Evolutionary conservation across 35 echinoderm and acorn worm genomes (phyloP), one percentile per base, ranked within the genome.

Genomic region (Apostichopus japonicus): DNA sequence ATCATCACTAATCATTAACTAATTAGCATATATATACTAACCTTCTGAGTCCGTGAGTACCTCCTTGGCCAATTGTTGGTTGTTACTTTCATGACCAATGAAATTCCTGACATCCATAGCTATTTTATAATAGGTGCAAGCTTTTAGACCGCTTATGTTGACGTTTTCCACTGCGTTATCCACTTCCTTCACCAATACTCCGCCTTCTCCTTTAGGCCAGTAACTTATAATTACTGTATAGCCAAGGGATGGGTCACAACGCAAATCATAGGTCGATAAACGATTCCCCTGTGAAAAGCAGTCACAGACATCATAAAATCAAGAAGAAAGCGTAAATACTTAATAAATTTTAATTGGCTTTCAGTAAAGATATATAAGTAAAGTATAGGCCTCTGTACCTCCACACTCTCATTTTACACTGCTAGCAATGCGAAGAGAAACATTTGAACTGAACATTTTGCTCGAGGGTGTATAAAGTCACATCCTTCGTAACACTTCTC

Each of bases 21-120:
- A 33, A 33, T 33, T 33, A 33, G 27, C 27, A 59, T 59, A 59
- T 23, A 59, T 59, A 59, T 23, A 73, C 71, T n/a, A 57, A 84
- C 81, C 81, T 84, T 84, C 27, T 59, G 81, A 84, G 22, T 84
- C 81, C 5, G 81, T 84, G 6, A 55, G 6, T 55, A 57, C 19
- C 24, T 23, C 6, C 11, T 56, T 10, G 21, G 23, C 19, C 19
- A 6, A 5, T 6, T 24, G n/a, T 58, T 19, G 9, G 5, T 44
- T 80, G 51, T 80, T 53, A 52, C 78, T 80, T 9, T 80, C 2
- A 10, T 27, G 24, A 53, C 78, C 27, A 53, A 52, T 25, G 6
- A 25, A 22, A 80, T 80, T 80, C 24, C 10, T 24, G 21, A 80
- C 51, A 52, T 80, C 78, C 54, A 80, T 25, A 44, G 27, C 16